phyloP scores from a whole-genome alignment of 1,140 invertebrate genomes.

The Macrosteles quadrilineatus region DNA sequence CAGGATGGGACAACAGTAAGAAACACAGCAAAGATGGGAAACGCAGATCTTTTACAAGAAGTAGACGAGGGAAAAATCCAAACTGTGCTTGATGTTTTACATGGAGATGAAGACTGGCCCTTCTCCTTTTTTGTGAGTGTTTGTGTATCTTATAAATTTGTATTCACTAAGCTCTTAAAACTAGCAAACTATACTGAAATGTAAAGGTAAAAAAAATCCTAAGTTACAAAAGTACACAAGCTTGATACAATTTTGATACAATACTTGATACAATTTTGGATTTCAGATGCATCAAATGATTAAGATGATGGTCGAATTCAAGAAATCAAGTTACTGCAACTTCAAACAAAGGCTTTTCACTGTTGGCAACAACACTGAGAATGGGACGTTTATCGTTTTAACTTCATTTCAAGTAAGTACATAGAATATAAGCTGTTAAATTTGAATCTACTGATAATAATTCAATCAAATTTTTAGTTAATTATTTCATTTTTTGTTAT shows the following conservation, averaged over 20 bases:
- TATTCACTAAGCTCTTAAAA: background rate
- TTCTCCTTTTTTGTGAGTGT: conserved; percentile 1
- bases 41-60: background rate
- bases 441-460: too few species aligned
- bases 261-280: too few species aligned
- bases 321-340: conserved; percentile 5
- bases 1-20: background rate
- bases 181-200: background rate
- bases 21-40: background rate
- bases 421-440: too few species aligned
- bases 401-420: background rate
- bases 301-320: conserved; percentile 8
- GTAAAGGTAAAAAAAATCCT: background rate
- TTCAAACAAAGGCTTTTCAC: conserved; percentile 12
- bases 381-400: conserved; percentile 1
- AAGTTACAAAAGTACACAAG: background rate
- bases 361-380: background rate
- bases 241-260: too few species aligned
- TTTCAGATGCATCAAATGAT: conserved; percentile 15
- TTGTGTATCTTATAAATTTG: background rate
- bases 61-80: background rate
- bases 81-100: background rate
- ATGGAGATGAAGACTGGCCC: conserved; percentile 8
- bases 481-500: too few species aligned
- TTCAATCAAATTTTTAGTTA: too few species aligned